These are phyloP conservation scores for Cartodere bifasciata DNA, from an alignment of 2,888 invertebrate genomes.

Conservation along the genomic window DNA sequence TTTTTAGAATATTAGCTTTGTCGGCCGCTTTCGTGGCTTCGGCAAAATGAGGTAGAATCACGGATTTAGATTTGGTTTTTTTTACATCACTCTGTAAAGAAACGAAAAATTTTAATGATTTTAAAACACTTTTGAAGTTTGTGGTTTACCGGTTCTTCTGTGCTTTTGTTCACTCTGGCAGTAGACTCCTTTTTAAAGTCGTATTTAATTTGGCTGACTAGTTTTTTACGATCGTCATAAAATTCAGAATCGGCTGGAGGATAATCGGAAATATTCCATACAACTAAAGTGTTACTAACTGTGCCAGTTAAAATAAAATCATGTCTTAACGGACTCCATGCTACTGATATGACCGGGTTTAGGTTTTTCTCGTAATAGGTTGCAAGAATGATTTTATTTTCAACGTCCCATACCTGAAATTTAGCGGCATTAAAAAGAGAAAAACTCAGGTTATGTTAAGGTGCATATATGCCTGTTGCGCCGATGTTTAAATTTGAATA, in stretches of 20 bases:
- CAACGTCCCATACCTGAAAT: constrained; percentile 51
- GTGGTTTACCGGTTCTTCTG: too few relatives aligned
- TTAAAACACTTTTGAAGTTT: too few relatives aligned
- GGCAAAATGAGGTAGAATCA: constrained; percentile 2
- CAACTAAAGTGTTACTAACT: constrained; percentile 49
- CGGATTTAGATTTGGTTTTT: too few relatives aligned
- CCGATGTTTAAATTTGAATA: too few relatives aligned
- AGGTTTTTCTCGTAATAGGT: constrained; percentile 46
- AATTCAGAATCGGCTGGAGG: constrained; percentile 27
- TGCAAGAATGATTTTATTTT: constrained; percentile 39
- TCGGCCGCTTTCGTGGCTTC: constrained; percentile 1
- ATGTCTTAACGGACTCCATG: constrained; percentile 53
- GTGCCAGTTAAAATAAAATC: constrained; percentile 53
- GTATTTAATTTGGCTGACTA: too few relatives aligned
- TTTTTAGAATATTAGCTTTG: constrained; percentile 2
- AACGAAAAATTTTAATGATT: too few relatives aligned
- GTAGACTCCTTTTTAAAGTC: too few relatives aligned
- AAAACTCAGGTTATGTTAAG: too few relatives aligned
- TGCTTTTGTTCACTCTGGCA: too few relatives aligned
- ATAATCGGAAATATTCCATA: constrained; percentile 48
- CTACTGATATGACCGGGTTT: constrained; percentile 40
- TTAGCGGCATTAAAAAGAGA: constrained; percentile 9
- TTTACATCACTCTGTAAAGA: too few relatives aligned
- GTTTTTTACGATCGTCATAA: too few relatives aligned
- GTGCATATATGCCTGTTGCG: too few relatives aligned